Conservation (phyloP, 2,888 invertebrate genomes). For the Lydus trimaculatus region DNA sequence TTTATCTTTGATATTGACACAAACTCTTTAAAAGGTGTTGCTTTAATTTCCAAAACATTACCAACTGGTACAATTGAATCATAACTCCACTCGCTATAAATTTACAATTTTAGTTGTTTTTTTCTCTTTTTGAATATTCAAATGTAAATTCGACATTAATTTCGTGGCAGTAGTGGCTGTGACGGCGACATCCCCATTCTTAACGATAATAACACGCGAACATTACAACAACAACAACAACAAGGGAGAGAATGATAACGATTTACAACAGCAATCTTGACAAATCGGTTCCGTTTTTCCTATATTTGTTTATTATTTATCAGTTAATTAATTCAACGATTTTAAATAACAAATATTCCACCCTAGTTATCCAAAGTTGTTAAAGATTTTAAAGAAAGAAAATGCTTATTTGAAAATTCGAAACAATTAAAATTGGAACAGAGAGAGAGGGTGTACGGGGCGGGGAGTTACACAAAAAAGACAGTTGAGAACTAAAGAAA, state of each 20-base stretch:
- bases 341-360: neutral
- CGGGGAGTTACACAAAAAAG: neutral
- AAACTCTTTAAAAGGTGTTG: too few species aligned
- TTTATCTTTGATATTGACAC: too few species aligned
- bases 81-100: neutral
- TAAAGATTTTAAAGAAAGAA: neutral
- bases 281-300: neutral
- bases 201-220: neutral
- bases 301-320: slow-evolving; percentile 6
- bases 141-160: neutral
- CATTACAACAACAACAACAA: neutral
- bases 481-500: neutral
- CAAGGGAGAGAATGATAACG: neutral
- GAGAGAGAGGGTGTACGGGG: neutral
- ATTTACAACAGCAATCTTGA: neutral
- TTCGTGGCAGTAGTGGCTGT: neutral
- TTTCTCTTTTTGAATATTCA: neutral
- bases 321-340: neutral
- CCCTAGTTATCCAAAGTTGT: too few species aligned
- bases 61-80: too few species aligned
- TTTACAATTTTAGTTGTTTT: neutral
- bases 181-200: neutral
- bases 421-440: neutral
- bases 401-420: neutral
- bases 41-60: too few species aligned